Evolutionary conservation across 2,113 vertebrate species (phyloP), one percentile per base, ranked within the genome.

Genomic region (Perognathus longimembris): DNA sequence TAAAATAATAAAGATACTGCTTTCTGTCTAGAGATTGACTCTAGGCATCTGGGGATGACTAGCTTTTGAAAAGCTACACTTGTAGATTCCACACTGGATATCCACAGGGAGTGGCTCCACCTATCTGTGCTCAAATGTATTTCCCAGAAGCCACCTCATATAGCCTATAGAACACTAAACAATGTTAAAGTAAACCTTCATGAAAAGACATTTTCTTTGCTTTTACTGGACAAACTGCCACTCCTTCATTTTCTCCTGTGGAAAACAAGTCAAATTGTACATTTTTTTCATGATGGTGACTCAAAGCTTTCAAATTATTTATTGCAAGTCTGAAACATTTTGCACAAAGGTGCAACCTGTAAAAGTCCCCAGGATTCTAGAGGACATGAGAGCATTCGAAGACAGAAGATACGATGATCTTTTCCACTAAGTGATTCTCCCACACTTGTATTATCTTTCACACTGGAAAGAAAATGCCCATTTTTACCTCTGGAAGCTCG

Each of bases 281-380:
- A 54, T 30, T 63, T 77, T 40, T 82, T 82, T 74, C 36, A 76
- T 28, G 74, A 85, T 42, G 7, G 7, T 26, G 2, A 71, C 92
- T 89, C 64, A 91, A 85, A 21, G 15, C 57, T 83, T 77, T 83
- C 28, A 91, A 73, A 67, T 73, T 67, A 84, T 86, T 45, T 95
- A 5, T 54, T 88, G 36, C 2, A 59, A 28, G 14, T 6, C 40
- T 89, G 45, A 57, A 77, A 18, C 57, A 61, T 89, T 89, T 69
- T 78, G 77, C 89, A 21, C 45, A 78, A 57, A 28, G 9, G 0
- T 42, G 45, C 3, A 66, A 61, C 11, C 40, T 88, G 40, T 0
- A 83, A n/a, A 75, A 67, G 59, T 80, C 24, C 50, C 26, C 3
- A 9, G 5, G 30, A 81, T 59, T 26, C 76, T 76, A 40, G 30